These are phyloP conservation scores for Cricetomys ansorgei DNA, from an alignment of 2,113 vertebrate species.

Conservation along the genomic window DNA sequence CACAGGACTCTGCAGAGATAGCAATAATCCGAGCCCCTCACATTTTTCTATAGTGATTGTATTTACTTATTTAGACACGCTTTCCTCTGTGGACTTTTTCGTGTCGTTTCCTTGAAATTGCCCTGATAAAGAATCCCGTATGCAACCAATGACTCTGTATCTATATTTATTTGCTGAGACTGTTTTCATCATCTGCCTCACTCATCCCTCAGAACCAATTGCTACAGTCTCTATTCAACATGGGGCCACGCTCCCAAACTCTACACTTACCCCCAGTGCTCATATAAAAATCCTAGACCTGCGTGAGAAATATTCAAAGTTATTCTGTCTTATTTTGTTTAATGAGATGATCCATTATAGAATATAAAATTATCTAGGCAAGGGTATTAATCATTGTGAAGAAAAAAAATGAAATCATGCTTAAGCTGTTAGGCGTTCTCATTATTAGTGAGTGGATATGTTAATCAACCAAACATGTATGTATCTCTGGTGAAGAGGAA, in stretches of 20 bases:
- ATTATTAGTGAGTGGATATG: neutral
- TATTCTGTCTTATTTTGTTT: neutral
- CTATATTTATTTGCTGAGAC: too few species aligned
- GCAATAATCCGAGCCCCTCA: neutral
- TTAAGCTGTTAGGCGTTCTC: neutral
- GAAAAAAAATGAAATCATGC: neutral
- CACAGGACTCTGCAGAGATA: neutral
- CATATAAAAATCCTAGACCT: too few species aligned
- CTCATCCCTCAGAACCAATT: neutral
- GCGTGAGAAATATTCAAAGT: neutral
- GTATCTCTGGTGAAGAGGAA: neutral
- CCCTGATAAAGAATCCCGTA: neutral
- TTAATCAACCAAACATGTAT: neutral
- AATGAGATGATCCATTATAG: too few species aligned
- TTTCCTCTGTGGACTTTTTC: neutral
- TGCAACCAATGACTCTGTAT: neutral
- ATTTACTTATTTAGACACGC: neutral
- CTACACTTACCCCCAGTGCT: rapidly evolving
- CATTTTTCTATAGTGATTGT: neutral
- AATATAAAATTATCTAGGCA: neutral
- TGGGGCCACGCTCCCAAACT: too few species aligned
- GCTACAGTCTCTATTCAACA: rapidly evolving
- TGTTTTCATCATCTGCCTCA: neutral
- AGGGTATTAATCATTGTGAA: neutral
- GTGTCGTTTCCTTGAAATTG: neutral